phyloP scores from a whole-genome alignment of 1,140 invertebrate genomes.

The Papilio glaucus region DNA sequence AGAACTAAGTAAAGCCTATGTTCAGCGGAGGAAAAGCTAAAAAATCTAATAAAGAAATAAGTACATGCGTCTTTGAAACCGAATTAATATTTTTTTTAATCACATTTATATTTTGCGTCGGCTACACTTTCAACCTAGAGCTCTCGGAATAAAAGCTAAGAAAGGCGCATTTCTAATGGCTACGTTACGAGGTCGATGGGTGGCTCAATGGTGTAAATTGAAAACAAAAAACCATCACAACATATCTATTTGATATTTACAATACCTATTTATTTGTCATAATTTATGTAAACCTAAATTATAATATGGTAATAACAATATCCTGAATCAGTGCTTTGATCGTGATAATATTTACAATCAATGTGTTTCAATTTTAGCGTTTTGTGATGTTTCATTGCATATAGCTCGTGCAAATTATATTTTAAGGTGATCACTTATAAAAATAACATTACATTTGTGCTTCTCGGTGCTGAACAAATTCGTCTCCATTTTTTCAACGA shows the following conservation, averaged over 20 bases:
- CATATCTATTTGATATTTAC: constrained; percentile 20
- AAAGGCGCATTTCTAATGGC: background rate
- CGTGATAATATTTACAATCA: constrained; percentile 13
- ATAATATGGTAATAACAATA: background rate
- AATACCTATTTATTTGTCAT: background rate
- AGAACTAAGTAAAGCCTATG: too few species aligned
- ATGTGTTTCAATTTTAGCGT: constrained; percentile 2
- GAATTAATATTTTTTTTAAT: too few species aligned
- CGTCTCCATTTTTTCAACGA: constrained; percentile 12
- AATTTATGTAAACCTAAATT: background rate
- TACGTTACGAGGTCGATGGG: background rate
- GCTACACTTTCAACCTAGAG: background rate
- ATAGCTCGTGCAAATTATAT: constrained; percentile 37
- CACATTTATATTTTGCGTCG: background rate
- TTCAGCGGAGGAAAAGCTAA: too few species aligned
- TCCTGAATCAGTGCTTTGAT: constrained; percentile 4
- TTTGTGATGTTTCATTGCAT: background rate
- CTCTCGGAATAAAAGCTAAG: background rate
- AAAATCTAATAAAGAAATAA: too few species aligned
- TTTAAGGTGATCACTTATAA: constrained; percentile 28
- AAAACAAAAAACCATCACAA: background rate
- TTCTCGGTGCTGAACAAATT: constrained; percentile 36
- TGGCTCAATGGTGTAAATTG: too few species aligned
- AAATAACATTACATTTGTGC: constrained; percentile 22
- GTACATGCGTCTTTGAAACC: too few species aligned